Percentiles rank a stretch among this genome's conserved stretches.
Conservation (phyloP, 2,113 vertebrate species). For the Numenius arquata region DNA sequence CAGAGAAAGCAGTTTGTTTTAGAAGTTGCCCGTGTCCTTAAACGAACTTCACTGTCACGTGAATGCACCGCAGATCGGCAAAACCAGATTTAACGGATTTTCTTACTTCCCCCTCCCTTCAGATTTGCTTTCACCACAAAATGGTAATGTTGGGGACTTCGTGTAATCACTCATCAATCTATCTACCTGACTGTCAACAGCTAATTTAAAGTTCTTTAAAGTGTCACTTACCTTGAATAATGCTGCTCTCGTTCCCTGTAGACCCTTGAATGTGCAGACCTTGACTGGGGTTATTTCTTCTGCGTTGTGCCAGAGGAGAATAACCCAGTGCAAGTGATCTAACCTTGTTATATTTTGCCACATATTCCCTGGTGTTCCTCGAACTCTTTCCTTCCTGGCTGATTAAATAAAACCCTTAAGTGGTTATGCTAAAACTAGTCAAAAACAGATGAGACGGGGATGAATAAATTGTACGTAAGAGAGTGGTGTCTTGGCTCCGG, state of each 20-base stretch:
- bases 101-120: not conserved
- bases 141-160: not conserved
- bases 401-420: conserved; percentile 9
- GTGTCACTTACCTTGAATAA: conserved; percentile 58
- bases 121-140: conserved; percentile 36
- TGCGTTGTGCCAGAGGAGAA: not conserved
- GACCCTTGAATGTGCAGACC: not conserved
- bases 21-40: not conserved
- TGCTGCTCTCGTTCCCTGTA: not conserved
- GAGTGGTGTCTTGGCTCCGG: conserved; percentile 2
- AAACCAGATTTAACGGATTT: not conserved
- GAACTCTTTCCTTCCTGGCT: conserved; percentile 1
- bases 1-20: not conserved
- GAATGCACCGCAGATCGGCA: not conserved
- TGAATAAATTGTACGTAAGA: not conserved
- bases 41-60: not conserved
- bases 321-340: not conserved
- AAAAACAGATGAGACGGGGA: not conserved
- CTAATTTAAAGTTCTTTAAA: conserved; percentile 58
- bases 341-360: conserved; percentile 10
- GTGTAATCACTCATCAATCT: conserved; percentile 29
- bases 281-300: conserved; percentile 25
- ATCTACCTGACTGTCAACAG: conserved; percentile 57
- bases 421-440: not conserved
- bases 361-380: conserved; percentile 28